Evolutionary conservation across 2,113 vertebrate species (phyloP).

Genomic region (Phaethornis superciliosus): DNA sequence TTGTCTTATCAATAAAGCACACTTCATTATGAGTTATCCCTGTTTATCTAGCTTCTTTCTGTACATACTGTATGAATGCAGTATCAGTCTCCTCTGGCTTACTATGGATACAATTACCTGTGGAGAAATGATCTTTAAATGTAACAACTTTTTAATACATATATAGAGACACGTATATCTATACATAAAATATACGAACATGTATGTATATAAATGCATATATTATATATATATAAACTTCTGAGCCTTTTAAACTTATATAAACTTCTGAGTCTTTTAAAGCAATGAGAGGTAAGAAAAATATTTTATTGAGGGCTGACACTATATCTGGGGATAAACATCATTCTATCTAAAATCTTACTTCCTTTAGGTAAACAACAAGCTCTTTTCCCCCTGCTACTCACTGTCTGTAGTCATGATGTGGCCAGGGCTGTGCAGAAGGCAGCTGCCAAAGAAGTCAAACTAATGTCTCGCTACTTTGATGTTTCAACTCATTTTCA

Average conservation of each 20-base stretch:
- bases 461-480: neutral
- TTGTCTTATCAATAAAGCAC: slow-evolving; percentile 2
- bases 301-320: neutral
- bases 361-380: neutral
- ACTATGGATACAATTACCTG: neutral
- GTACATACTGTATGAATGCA: neutral
- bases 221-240: neutral
- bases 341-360: neutral
- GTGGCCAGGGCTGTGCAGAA: neutral
- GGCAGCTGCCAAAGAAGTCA: neutral
- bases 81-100: neutral
- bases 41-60: slow-evolving; percentile 21
- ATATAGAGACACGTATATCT: fast-evolving
- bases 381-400: fast-evolving
- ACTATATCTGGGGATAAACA: neutral
- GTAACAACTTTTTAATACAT: neutral
- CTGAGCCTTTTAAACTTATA: neutral
- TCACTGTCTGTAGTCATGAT: neutral
- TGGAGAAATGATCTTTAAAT: neutral
- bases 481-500: neutral
- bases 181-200: neutral
- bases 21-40: neutral
- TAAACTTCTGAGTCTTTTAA: neutral
- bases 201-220: no score
- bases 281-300: neutral